Base-by-base conservation (phyloP, 2,113 vertebrate species). In the Serilophus lunatus region DNA sequence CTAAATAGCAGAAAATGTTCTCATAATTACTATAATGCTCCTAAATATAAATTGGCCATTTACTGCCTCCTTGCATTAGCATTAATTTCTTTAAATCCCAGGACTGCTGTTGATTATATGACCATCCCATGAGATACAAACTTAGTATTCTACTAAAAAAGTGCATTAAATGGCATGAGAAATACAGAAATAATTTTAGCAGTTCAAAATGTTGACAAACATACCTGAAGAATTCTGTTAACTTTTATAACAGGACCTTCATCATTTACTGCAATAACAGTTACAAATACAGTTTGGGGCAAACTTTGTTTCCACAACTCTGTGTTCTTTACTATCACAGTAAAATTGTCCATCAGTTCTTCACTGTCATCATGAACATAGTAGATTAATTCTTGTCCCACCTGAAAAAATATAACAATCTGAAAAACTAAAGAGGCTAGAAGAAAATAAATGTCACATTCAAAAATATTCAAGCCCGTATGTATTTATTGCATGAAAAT, bases 211-310 rank as follows among this genome's bases (percentile, higher is more conserved):
- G 40, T 35, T 40, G 8, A 51, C 71, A 82, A 83, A 98, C 98
- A 98, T 97, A 99, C 99, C 98, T 89, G 97, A 90, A 99, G 98
- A 94, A 99, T 97, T 94, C 97, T 98, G 98, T 99, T 99, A 95
- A 97, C 95, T 74, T 96, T 98, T 93, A 99, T 97, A 82, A 98
- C 91, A 40, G 99, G 99, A 97, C 95, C 85, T 95, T 99, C 98
- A 45, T 99, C 98, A 71, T 99, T 99, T 95, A 99, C 92, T 84
- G 98, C 96, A 85, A 90, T 97, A 91, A 99, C 74, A 45, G 97
- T 98, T 94, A 99, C 96, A 97, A 97, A 98, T 59, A 99, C 81
- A 38, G 98, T 98, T 87, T 77, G 94, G 18, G 98, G 97, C 28
- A 97, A 97, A 93, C 99, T 99, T 94, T 97, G 98, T 95, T 99